Evolutionary conservation across 1,140 invertebrate species (phyloP), one percentile per base, ranked within the genome.

Genomic region (Conopomorpha cramerella): DNA sequence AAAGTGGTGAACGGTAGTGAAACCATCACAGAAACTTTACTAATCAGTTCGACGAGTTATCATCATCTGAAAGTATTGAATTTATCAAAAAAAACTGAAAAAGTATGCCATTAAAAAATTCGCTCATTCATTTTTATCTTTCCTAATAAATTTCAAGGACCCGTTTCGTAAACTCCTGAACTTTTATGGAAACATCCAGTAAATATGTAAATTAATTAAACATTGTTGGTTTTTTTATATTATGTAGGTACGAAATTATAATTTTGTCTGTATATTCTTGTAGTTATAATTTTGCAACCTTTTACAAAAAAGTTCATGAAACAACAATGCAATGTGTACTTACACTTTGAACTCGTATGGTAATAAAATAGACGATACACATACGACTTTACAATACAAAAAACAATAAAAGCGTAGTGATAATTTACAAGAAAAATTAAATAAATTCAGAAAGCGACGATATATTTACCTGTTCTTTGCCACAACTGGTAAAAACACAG

Each of bases 401-500:
- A 38, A 36, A 52, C 41, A 47, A 48, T 43, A 2, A 55, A 47
- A 45, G 58, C 54, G 47, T 59, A 39, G 45, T 52, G 42, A 61
- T 60, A 67, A 64, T 51, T 56, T 64, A 52, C 61, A 54, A 62
- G 65, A 57, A 72, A 71, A 73, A 76, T 71, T 72, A 71, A 68
- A 62, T 61, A 64, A 54, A 44, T 64, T 48, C 55, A 43, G 36
- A 62, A 56, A 64, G 64, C 65, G 66, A 76, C 65, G 55, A 76
- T 71, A n/a, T n/a, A 67, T 70, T 72, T 76, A 76, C 71, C 58
- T 70, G 63, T 62, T n/a, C n/a, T n/a, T 59, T 55, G 61, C 46
- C 52, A 68, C 67, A 67, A 72, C 67, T 71, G 62, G 66, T 70
- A 70, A 67, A 65, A 63, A 61, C 67, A 65, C 54, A 66, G 71